Evolutionary conservation across 2,888 invertebrate species (phyloP).

Genomic region (Metopia argyrocephala): DNA sequence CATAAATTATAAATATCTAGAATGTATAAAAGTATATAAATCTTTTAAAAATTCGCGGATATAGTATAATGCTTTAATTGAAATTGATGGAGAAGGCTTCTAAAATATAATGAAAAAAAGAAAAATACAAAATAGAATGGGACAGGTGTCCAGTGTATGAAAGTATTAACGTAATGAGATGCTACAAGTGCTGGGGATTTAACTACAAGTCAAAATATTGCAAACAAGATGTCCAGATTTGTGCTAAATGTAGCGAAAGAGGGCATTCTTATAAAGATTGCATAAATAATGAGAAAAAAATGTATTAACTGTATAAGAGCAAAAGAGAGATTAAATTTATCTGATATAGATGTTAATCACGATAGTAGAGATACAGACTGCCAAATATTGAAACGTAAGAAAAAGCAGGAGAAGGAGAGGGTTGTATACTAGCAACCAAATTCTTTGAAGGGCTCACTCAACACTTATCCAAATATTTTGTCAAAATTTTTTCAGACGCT

Average conservation of each 20-base stretch:
- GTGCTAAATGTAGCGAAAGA: too few species aligned
- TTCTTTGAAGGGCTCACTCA: not conserved
- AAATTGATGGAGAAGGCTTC: not conserved
- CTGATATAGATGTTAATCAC: conserved; percentile 28
- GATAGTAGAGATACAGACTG: conserved; percentile 25
- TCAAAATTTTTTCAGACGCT: too few species aligned
- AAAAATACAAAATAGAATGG: conserved; percentile 33
- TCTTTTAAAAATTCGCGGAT: not conserved
- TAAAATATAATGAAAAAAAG: conserved; percentile 15
- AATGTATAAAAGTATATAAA: not conserved
- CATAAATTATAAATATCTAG: not conserved
- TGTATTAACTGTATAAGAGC: conserved; percentile 42
- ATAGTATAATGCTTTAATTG: not conserved
- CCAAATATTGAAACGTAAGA: not conserved
- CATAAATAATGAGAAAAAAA: not conserved
- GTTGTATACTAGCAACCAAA: conserved; percentile 11
- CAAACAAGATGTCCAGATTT: too few species aligned
- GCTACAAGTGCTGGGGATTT: conserved; percentile 56
- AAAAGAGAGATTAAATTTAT: too few species aligned
- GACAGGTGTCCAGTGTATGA: too few species aligned
- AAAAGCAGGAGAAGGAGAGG: not conserved
- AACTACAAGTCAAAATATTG: conserved; percentile 47
- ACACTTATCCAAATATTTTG: too few species aligned
- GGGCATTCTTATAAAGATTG: too few species aligned
- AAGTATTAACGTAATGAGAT: conserved; percentile 29